Evolutionary conservation across 2,888 invertebrate species (phyloP).

Genomic region (Agelastica alni): DNA sequence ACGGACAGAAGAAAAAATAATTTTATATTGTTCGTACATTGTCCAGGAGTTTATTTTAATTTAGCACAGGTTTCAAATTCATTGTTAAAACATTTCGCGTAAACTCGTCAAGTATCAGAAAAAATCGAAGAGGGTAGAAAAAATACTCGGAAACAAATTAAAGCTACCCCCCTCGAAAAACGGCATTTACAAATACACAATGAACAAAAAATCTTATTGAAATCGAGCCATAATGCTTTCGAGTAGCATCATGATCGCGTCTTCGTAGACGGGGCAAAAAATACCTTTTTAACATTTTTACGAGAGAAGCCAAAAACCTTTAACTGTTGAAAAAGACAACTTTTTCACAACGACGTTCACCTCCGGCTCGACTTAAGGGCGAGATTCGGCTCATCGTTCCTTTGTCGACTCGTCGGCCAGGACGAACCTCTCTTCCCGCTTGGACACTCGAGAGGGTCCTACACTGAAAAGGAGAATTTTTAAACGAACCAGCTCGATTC

Average conservation of each 20-base stretch:
- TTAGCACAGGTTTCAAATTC: no score
- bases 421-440: conserved; percentile 40
- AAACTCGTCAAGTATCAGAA: no score
- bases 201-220: conserved; percentile 9
- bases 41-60: no score
- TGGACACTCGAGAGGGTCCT: conserved; percentile 46
- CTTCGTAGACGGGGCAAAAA: no score
- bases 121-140: neutral
- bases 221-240: neutral
- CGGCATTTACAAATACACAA: conserved; percentile 1
- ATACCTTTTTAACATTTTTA: conserved; percentile 26
- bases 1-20: no score
- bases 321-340: conserved; percentile 39
- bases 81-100: no score
- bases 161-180: neutral
- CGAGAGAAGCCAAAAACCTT: conserved; percentile 35
- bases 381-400: conserved; percentile 23
- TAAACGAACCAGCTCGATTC: conserved; percentile 47
- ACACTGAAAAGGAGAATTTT: conserved; percentile 43
- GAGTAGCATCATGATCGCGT: conserved; percentile 13
- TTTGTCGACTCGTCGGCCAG: conserved; percentile 35
- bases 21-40: no score
- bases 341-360: conserved; percentile 14
- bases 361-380: conserved; percentile 17
- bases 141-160: conserved; percentile 9